Evolutionary conservation across 2,113 vertebrate genomes (phyloP).

Genomic region (Pomatorhinus ruficollis): DNA sequence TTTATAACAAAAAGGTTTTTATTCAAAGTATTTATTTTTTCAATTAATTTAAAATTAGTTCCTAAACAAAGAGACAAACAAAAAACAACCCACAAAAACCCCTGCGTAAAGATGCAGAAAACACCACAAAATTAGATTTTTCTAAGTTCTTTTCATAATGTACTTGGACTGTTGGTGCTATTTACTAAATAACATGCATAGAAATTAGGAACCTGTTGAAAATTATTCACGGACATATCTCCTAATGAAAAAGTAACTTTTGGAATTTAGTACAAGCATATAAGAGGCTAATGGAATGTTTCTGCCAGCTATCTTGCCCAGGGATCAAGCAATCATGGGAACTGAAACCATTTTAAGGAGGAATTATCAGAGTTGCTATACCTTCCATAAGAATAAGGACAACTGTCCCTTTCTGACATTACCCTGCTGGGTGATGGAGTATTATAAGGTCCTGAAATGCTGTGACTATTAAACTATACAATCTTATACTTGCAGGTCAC

Average conservation of each 20-base stretch:
- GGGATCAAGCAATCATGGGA: not conserved
- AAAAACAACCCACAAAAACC: not conserved
- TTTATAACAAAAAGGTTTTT: not conserved
- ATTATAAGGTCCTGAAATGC: not conserved
- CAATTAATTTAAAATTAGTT: not conserved
- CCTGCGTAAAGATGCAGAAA: not conserved
- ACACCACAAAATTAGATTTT: not conserved
- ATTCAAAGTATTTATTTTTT: not conserved
- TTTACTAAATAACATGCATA: not conserved
- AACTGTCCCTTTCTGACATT: not conserved
- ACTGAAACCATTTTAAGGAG: not conserved
- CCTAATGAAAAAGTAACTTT: not conserved
- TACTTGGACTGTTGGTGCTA: not conserved
- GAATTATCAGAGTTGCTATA: not conserved
- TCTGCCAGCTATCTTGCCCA: not conserved
- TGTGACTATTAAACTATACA: conserved; percentile 10
- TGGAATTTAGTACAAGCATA: not conserved
- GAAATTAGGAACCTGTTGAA: not conserved
- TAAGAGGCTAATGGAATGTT: not conserved
- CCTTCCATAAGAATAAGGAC: not conserved
- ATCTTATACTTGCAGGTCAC: conserved; percentile 28
- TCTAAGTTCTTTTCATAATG: not conserved
- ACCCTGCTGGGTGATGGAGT: conserved; percentile 6
- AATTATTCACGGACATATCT: not conserved
- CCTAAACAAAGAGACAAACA: not conserved